A percentile compares a stretch with the other conserved stretches of the same genome.
phyloP scores from a whole-genome alignment of 2,113 vertebrate genomes.

The Tupaia chinensis region DNA sequence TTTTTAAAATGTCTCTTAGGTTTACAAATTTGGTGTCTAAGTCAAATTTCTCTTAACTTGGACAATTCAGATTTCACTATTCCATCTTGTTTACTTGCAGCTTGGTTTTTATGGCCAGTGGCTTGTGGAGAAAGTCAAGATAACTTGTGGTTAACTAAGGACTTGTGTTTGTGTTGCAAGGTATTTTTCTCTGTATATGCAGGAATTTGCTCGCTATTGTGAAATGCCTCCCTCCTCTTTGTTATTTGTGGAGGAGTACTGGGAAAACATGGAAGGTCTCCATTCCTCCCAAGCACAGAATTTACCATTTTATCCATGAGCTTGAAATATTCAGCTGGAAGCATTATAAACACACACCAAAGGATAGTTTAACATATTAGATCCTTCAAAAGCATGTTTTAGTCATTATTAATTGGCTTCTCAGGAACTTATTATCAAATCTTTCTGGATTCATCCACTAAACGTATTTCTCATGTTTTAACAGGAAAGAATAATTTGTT shows the following conservation, averaged over 20 bases:
- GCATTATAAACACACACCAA: slow-evolving; percentile 61
- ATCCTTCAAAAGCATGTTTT: slow-evolving; percentile 69
- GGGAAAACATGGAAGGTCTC: slow-evolving; percentile 45
- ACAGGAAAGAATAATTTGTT: slow-evolving; percentile 39
- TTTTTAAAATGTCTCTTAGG: slow-evolving; percentile 19
- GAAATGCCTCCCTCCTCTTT: slow-evolving; percentile 40
- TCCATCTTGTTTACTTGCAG: slow-evolving; percentile 8
- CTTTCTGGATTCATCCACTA: slow-evolving; percentile 54
- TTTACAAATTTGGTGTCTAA: slow-evolving; percentile 36
- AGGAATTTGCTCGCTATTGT: slow-evolving; percentile 52
- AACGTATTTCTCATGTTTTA: slow-evolving; percentile 36
- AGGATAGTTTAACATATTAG: slow-evolving; percentile 64
- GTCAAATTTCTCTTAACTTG: slow-evolving; percentile 47
- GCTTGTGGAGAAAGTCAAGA: slow-evolving; percentile 27
- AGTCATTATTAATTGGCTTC: slow-evolving; percentile 74
- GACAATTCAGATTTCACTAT: slow-evolving; percentile 26
- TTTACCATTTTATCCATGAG: slow-evolving; percentile 53
- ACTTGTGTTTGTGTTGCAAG: slow-evolving; percentile 33
- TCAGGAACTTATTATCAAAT: slow-evolving; percentile 62
- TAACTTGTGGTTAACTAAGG: not conserved
- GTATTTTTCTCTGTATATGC: slow-evolving; percentile 33
- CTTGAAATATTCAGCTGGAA: slow-evolving; percentile 11
- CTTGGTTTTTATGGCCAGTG: slow-evolving; percentile 20
- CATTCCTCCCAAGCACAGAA: not conserved
- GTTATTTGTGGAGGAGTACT: slow-evolving; percentile 25